These are phyloP conservation scores for Hucho hucho DNA, from an alignment of 2,113 vertebrate genomes.

Conservation along the genomic window DNA sequence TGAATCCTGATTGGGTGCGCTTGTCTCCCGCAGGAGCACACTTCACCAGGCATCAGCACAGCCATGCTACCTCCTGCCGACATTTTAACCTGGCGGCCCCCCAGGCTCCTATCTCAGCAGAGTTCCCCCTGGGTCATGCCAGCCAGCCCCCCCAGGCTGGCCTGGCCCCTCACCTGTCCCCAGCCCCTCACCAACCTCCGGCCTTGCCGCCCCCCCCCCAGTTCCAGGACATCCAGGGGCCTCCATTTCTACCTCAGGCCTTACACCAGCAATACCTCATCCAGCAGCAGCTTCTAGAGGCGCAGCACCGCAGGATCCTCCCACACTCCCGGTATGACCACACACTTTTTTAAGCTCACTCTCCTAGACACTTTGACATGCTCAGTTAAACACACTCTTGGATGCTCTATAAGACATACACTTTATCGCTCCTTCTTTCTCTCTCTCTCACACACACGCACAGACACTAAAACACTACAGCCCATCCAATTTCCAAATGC, in stretches of 20 bases:
- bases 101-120: conserved; percentile 86
- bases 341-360: background rate
- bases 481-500: background rate
- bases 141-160: conserved; percentile 83
- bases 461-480: background rate
- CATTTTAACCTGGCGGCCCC: conserved; percentile 91
- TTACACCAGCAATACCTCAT: conserved; percentile 99
- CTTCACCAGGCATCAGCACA: conserved; percentile 97
- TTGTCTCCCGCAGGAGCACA: conserved; percentile 84
- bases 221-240: conserved; percentile 91
- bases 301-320: conserved; percentile 90
- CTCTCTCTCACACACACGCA: background rate
- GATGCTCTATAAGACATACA: background rate
- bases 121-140: conserved; percentile 81
- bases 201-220: conserved; percentile 84
- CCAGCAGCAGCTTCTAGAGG: conserved; percentile 97
- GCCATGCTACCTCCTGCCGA: conserved; percentile 98
- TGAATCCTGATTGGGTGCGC: conserved; percentile 40
- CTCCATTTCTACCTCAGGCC: conserved; percentile 98
- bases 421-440: background rate
- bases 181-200: conserved; percentile 86
- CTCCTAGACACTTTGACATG: too few relatives aligned
- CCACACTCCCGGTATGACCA: conserved; percentile 83
- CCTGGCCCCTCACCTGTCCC: conserved; percentile 84
- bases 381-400: too few relatives aligned